Base-by-base conservation (phyloP, 2,113 vertebrate species). In the Parotia lawesii region DNA sequence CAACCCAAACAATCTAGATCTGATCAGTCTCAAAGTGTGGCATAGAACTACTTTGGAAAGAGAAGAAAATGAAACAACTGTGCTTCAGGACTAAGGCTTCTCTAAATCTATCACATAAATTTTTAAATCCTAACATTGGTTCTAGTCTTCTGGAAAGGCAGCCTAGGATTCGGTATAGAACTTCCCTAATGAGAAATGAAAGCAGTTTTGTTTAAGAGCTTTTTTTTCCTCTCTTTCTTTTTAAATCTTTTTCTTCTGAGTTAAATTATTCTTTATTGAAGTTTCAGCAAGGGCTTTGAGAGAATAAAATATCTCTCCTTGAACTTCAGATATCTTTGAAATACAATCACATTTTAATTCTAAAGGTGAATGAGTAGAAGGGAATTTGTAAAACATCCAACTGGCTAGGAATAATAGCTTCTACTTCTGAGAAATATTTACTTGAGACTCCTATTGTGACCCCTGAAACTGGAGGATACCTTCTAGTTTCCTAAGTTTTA, bases 341-440 rank as follows among this genome's bases (percentile, higher is more conserved):
- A 90, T 93, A 71, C 40, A 57, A 74, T 67, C 57, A 67, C 19
- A 67, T 8, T 56, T 54, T 78, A 78, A 60, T 90, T 90, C 40
- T 65, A 81, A 90, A 78, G 33, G 37, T 72, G 48, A 92, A 79
- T 62, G 29, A 61, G 20, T 48, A 64, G 45, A 92, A 33, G 21
- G 31, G 76, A 85, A 91, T 85, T 72, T 65, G 37, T 77, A 82
- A 89, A 85, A 72, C 78, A 69, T 33, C 12, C 45, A 61, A 18
- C 66, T 87, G 42, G 79, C 66, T 38, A 44, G 65, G 42, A 89
- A 82, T 85, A 78, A 78, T 51, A 85, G n/a, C 57, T 85, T 95
- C 45, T 71, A 38, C 29, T 84, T 72, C 42, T 66, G 62, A 48
- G 48, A 94, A 44, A 89, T 94, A 92, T 92, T 96, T 94, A 69